A percentile compares a stretch with the other conserved stretches of the same genome.
Evolutionary conservation across 2,797 vertebrate genomes (phyloP).

Genomic region (Valencia hispanica): DNA sequence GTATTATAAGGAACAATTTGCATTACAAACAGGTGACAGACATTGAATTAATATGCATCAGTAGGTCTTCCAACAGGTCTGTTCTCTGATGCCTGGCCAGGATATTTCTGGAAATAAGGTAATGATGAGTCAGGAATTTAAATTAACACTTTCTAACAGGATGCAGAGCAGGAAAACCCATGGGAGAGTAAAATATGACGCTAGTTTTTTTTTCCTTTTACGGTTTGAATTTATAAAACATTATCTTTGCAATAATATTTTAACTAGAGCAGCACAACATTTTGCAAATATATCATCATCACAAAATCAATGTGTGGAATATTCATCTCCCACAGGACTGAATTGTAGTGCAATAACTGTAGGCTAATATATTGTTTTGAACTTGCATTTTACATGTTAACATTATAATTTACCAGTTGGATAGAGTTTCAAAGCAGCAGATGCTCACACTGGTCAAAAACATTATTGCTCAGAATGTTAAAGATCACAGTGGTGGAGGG

Average conservation of each 20-base stretch:
- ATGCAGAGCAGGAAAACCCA: constrained; percentile 16
- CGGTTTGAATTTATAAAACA: constrained; percentile 1
- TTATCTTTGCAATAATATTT: not conserved
- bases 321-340: not conserved
- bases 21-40: constrained; percentile 73
- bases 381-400: not conserved
- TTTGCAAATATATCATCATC: not conserved
- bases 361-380: not conserved
- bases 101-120: constrained; percentile 45
- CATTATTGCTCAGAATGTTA: not conserved
- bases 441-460: not conserved
- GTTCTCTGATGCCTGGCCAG: constrained; percentile 48
- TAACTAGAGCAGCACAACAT: not conserved
- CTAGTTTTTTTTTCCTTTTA: not conserved
- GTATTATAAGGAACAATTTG: constrained; percentile 69
- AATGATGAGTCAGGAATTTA: constrained; percentile 65
- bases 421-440: no score
- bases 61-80: constrained; percentile 52
- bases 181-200: constrained; percentile 13
- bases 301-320: not conserved
- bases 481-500: not conserved
- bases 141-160: constrained; percentile 30
- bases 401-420: not conserved
- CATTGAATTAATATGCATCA: constrained; percentile 67
- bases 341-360: not conserved